phyloP scores from a whole-genome alignment of 2,113 vertebrate genomes.

The Boleophthalmus pectinirostris region DNA sequence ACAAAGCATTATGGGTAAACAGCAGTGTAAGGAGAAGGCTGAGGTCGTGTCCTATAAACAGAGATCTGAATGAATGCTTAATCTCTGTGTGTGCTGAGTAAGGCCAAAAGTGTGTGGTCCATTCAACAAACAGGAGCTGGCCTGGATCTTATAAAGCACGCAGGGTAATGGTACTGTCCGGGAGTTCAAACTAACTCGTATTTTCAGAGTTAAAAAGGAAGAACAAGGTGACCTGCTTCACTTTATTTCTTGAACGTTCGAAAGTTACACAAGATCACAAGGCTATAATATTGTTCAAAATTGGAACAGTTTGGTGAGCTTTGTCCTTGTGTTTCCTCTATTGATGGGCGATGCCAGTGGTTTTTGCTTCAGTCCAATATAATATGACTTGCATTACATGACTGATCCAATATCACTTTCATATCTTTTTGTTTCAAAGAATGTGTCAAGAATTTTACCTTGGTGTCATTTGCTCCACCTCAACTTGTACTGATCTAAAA shows the following conservation, averaged over 20 bases:
- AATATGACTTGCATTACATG: too few species aligned
- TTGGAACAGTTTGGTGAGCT: not conserved
- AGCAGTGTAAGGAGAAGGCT: slow-evolving; percentile 35
- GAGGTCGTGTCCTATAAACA: slow-evolving; percentile 55
- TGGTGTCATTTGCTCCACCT: too few species aligned
- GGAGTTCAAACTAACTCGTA: not conserved
- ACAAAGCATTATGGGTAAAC: slow-evolving; percentile 40
- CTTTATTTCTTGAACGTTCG: not conserved
- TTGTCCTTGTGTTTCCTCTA: not conserved
- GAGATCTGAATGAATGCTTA: slow-evolving; percentile 18
- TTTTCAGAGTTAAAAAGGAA: not conserved
- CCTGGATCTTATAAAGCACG: slow-evolving; percentile 33
- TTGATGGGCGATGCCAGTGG: too few species aligned
- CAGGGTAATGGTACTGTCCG: slow-evolving; percentile 22
- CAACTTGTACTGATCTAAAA: too few species aligned
- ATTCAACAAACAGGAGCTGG: slow-evolving; percentile 7
- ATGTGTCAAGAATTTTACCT: too few species aligned
- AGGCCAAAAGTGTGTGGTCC: slow-evolving; percentile 10
- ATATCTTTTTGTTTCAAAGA: too few species aligned
- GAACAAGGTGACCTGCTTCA: not conserved
- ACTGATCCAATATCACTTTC: too few species aligned
- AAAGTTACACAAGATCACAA: not conserved
- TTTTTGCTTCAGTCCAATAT: too few species aligned
- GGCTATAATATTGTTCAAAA: not conserved
- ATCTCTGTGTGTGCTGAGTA: slow-evolving; percentile 7